These are phyloP conservation scores for Dryadula phaetusa DNA, from an alignment of 2,888 invertebrate species.

Conservation along the genomic window DNA sequence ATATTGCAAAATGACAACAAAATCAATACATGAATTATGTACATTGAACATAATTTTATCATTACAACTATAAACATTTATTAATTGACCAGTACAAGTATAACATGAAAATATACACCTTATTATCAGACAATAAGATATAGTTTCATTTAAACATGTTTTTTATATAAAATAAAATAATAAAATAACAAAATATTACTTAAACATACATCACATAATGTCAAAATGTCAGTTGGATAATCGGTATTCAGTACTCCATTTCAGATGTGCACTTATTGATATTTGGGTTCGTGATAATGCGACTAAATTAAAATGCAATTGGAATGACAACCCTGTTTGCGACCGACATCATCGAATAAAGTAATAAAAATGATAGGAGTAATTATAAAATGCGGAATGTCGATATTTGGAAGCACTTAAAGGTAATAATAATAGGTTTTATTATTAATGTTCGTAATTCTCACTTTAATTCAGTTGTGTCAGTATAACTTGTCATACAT, in stretches of 20 bases:
- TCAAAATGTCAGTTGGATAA: conserved; percentile 17
- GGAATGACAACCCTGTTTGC: conserved; percentile 23
- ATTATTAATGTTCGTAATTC: conserved; percentile 17
- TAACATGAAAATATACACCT: conserved; percentile 13
- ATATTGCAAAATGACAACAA: neutral
- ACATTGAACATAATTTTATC: neutral
- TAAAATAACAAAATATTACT: conserved; percentile 3
- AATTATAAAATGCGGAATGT: neutral
- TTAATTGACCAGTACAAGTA: conserved; percentile 9
- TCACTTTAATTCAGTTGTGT: conserved; percentile 30
- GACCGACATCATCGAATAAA: neutral
- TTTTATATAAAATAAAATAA: neutral
- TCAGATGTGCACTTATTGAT: conserved; percentile 56
- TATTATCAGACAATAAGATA: conserved; percentile 16
- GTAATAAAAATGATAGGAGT: neutral
- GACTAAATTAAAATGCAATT: conserved; percentile 49
- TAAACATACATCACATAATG: conserved; percentile 1
- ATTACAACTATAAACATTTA: conserved; percentile 6
- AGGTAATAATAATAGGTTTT: neutral
- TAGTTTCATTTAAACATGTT: neutral
- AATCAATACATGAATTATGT: conserved; percentile 5
- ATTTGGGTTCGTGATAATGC: conserved; percentile 60
- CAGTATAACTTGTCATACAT: conserved; percentile 39
- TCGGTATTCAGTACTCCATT: conserved; percentile 26
- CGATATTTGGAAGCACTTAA: neutral